phyloP scores from a whole-genome alignment of 2,888 invertebrate species.

The Palloptera scutellata region DNA sequence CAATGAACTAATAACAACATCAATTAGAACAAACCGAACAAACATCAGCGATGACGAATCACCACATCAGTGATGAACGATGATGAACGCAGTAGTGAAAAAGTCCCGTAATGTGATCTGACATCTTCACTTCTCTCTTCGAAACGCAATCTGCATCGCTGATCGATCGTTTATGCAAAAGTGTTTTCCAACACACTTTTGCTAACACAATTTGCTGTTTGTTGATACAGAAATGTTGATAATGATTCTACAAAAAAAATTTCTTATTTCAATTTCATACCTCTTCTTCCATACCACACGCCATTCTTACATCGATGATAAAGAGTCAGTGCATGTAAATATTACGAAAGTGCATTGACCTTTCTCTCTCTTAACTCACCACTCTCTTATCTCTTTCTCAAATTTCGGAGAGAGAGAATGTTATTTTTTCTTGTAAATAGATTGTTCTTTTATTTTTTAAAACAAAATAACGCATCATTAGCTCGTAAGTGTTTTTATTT shows the following conservation, averaged over 20 bases:
- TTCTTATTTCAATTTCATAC: conserved; percentile 15
- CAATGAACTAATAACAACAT: background rate
- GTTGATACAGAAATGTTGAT: conserved; percentile 27
- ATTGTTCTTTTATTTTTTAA: conserved; percentile 47
- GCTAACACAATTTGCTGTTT: background rate
- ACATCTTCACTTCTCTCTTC: background rate
- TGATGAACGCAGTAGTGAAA: background rate
- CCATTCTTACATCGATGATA: conserved; percentile 24
- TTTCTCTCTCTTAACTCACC: conserved; percentile 10
- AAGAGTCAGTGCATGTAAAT: conserved; percentile 26
- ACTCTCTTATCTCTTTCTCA: conserved; percentile 26
- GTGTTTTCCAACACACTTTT: background rate
- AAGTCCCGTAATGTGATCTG: conserved; percentile 9
- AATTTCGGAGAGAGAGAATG: conserved; percentile 33
- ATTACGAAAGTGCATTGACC: background rate
- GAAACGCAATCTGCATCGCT: too few relatives aligned
- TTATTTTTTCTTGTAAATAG: conserved; percentile 53
- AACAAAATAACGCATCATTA: conserved; percentile 57
- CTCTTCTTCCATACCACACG: conserved; percentile 30
- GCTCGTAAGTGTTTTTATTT: conserved; percentile 60
- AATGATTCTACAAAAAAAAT: conserved; percentile 18
- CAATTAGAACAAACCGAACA: conserved; percentile 15
- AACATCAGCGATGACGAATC: conserved; percentile 12
- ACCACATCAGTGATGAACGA: conserved; percentile 7
- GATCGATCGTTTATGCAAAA: too few relatives aligned